A percentile compares a stretch with the other conserved stretches of the same genome.
Evolutionary conservation across 2,113 vertebrate genomes (phyloP).

Genomic region (Amphiprion percula): DNA sequence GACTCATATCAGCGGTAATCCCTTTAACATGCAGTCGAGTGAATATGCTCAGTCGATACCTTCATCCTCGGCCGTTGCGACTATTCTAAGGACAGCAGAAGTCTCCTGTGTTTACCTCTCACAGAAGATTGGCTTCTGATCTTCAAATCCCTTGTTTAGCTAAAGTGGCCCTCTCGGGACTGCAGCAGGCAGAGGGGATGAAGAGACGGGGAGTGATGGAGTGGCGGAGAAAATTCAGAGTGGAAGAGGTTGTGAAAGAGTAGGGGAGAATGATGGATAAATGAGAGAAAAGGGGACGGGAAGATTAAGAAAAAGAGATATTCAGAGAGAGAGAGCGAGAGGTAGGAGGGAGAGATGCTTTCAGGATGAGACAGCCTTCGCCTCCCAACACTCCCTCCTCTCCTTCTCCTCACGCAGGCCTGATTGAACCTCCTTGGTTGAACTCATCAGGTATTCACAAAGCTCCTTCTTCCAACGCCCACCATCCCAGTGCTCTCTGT

Average conservation of each 20-base stretch:
- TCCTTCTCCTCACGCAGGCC: constrained; percentile 36
- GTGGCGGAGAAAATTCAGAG: constrained; percentile 18
- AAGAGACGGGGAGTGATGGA: constrained; percentile 47
- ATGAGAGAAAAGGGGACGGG: constrained; percentile 14
- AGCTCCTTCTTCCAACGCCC: constrained; percentile 59
- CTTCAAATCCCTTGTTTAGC: constrained; percentile 77
- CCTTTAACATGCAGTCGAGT: constrained; percentile 53
- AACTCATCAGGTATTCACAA: constrained; percentile 78
- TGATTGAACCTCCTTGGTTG: constrained; percentile 62
- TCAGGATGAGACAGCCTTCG: constrained; percentile 46
- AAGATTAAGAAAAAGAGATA: constrained; percentile 21
- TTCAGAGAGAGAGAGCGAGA: constrained; percentile 22
- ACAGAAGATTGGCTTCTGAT: constrained; percentile 68
- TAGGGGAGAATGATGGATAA: constrained; percentile 34
- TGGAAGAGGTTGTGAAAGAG: constrained; percentile 16
- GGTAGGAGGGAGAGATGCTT: constrained; percentile 41
- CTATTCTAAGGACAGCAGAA: constrained; percentile 37
- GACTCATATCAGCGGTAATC: constrained; percentile 65
- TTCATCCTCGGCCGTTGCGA: constrained; percentile 15
- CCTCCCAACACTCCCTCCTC: constrained; percentile 19
- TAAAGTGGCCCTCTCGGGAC: constrained; percentile 79
- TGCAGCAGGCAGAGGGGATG: constrained; percentile 40
- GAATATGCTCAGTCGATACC: constrained; percentile 46
- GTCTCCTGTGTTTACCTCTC: constrained; percentile 72
- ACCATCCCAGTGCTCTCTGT: constrained; percentile 59